Conservation (phyloP, 1,140 invertebrate species). For the Forficula auricularia region DNA sequence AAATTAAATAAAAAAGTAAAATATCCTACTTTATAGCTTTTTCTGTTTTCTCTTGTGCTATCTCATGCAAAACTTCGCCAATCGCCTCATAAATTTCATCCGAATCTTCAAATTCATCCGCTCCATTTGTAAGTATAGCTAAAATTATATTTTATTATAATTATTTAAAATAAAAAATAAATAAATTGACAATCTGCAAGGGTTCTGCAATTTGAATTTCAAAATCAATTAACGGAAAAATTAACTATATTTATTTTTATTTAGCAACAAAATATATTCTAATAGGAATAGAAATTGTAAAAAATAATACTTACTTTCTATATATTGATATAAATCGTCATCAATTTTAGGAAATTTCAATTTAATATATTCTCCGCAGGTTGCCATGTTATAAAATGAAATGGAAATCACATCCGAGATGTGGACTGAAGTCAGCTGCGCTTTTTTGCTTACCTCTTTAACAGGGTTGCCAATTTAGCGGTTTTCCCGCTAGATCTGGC, state of each 20-base stretch:
- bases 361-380: slow-evolving; percentile 53
- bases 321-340: slow-evolving; percentile 72
- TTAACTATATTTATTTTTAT: too few species aligned
- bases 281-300: not conserved
- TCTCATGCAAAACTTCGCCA: slow-evolving; percentile 73
- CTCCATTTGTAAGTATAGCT: slow-evolving; percentile 57
- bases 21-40: too few species aligned
- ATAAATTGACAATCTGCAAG: not conserved
- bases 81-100: slow-evolving; percentile 89
- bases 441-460: too few species aligned
- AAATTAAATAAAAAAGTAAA: too few species aligned
- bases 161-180: slow-evolving; percentile 12
- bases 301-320: slow-evolving; percentile 49
- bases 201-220: too few species aligned
- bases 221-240: too few species aligned
- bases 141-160: too few species aligned
- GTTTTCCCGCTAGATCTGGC: too few species aligned
- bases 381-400: slow-evolving; percentile 34
- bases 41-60: slow-evolving; percentile 57
- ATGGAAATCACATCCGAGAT: too few species aligned
- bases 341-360: slow-evolving; percentile 72
- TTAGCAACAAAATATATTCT: too few species aligned
- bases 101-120: slow-evolving; percentile 70
- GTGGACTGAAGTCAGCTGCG: too few species aligned
- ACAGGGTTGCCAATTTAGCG: too few species aligned